phyloP scores from a whole-genome alignment of 2,888 invertebrate genomes.

The Cerceris rybyensis region DNA sequence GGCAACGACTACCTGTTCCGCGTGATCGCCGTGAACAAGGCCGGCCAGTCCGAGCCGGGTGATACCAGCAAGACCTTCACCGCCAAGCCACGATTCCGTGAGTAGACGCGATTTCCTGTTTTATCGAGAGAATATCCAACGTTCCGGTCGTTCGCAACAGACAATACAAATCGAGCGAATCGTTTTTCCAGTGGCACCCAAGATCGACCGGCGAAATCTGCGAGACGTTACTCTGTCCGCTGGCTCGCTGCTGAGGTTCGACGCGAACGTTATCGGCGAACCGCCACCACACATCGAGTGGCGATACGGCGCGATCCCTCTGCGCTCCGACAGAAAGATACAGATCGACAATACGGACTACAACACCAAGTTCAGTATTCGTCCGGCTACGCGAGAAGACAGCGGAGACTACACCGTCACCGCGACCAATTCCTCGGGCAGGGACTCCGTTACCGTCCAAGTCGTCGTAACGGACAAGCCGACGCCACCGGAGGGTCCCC shows the following conservation, averaged over 20 bases:
- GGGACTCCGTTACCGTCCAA: conserved; percentile 91
- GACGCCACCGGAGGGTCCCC: conserved; percentile 92
- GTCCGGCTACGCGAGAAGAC: conserved; percentile 91
- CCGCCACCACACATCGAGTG: conserved; percentile 97
- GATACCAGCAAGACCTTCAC: conserved; percentile 92
- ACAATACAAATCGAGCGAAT: conserved; percentile 9
- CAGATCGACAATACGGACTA: conserved; percentile 93
- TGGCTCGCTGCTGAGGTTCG: conserved; percentile 95
- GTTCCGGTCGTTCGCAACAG: too few species aligned
- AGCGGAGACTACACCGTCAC: conserved; percentile 94
- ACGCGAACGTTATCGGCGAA: conserved; percentile 96
- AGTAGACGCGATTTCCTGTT: conserved; percentile 71
- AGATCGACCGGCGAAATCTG: conserved; percentile 96
- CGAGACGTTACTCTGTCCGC: conserved; percentile 95
- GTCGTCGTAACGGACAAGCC: conserved; percentile 95
- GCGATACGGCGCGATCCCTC: conserved; percentile 92
- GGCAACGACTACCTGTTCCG: conserved; percentile 99
- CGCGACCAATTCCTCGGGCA: conserved; percentile 94
- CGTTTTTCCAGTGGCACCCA: conserved; percentile 89
- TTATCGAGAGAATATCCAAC: too few species aligned
- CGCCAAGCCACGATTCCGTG: conserved; percentile 92
- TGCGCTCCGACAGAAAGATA: conserved; percentile 87
- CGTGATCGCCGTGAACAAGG: conserved; percentile 96
- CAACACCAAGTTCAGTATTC: conserved; percentile 92
- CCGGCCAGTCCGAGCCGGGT: conserved; percentile 96